phyloP scores from a whole-genome alignment of 2,888 invertebrate species.

The Troides aeacus region DNA sequence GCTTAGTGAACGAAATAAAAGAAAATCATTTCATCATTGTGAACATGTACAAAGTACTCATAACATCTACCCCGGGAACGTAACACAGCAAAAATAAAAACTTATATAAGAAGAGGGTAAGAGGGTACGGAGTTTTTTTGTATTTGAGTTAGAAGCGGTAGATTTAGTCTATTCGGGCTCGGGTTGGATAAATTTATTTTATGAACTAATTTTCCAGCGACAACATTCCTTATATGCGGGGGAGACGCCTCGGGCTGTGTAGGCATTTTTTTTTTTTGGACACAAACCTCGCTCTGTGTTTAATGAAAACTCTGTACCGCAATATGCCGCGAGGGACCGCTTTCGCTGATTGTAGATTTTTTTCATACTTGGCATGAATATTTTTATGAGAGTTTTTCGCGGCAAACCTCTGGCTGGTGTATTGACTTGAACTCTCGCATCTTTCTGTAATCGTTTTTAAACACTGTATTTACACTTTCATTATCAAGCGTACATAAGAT shows the following conservation, averaged over 20 bases:
- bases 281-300: slow-evolving; percentile 67
- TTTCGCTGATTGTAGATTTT: slow-evolving; percentile 72
- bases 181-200: slow-evolving; percentile 62
- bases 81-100: slow-evolving; percentile 34
- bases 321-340: slow-evolving; percentile 71
- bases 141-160: slow-evolving; percentile 43
- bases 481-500: too few relatives aligned
- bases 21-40: not conserved
- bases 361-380: slow-evolving; percentile 67
- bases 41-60: slow-evolving; percentile 5
- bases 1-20: not conserved
- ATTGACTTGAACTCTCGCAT: slow-evolving; percentile 21
- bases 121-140: slow-evolving; percentile 22
- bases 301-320: slow-evolving; percentile 76
- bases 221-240: slow-evolving; percentile 70
- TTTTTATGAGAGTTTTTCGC: slow-evolving; percentile 47
- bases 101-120: slow-evolving; percentile 34
- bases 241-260: slow-evolving; percentile 61
- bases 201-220: slow-evolving; percentile 75
- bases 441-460: too few relatives aligned
- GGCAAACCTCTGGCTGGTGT: slow-evolving; percentile 38
- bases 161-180: slow-evolving; percentile 47
- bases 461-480: too few relatives aligned
- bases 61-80: slow-evolving; percentile 11
- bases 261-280: slow-evolving; percentile 65